Conservation (phyloP, 2,113 vertebrate species). For the Ibidorhyncha struthersii region DNA sequence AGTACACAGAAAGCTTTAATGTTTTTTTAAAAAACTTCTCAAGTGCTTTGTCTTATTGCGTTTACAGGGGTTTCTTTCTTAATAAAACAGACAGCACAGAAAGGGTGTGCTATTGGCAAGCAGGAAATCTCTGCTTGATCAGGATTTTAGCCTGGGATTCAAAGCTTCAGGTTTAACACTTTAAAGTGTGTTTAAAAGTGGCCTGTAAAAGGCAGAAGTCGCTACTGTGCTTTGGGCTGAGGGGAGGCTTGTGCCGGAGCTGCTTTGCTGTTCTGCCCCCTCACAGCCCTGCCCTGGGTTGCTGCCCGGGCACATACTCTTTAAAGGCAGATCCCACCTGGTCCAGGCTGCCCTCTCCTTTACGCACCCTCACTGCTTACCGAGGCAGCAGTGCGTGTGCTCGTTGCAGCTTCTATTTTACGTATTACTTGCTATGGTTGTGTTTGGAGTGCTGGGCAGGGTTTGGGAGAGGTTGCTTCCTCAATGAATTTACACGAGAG, state of each 20-base stretch:
- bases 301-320: background rate
- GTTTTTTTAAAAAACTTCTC: background rate
- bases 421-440: background rate
- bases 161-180: background rate
- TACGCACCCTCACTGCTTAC: background rate
- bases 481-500: rapidly evolving
- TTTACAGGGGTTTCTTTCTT: background rate
- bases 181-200: background rate
- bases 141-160: background rate
- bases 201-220: background rate
- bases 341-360: background rate
- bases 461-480: background rate
- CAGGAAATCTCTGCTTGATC: background rate
- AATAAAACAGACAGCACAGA: background rate
- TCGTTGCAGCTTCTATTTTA: rapidly evolving
- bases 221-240: background rate
- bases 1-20: background rate
- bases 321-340: background rate
- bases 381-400: no score
- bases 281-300: background rate
- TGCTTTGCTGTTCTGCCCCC: background rate
- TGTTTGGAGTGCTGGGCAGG: background rate
- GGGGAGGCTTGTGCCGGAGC: background rate
- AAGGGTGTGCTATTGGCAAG: background rate
- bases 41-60: background rate